Base-by-base conservation (phyloP, 2,888 invertebrate genomes). In the Ditula angustiorana region DNA sequence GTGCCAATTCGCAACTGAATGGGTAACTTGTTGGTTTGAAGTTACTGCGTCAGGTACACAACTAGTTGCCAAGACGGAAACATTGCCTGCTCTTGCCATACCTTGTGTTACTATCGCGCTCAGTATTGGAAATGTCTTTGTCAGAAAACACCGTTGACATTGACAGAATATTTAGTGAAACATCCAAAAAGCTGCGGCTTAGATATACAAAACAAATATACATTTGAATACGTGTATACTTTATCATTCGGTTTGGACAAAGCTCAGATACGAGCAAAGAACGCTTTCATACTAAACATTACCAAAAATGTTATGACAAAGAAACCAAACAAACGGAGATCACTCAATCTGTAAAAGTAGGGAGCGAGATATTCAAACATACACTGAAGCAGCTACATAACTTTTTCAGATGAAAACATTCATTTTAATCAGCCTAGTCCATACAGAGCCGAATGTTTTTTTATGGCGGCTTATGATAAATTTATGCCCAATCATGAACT, bases 401-500 rank as follows among this genome's bases (percentile, higher is more conserved):
- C 59, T 64, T 59, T 10, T 46, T 30, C 46, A 35, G 64, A 59
- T 64, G 64, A 64, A 59, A 64, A 53, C 64, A 64, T 64, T 64
- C 47, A 59, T 59, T 64, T 64, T 64, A 64, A 64, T 64, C 58
- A 64, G 13, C 21, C 11, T 26, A 33, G 47, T 26, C 46, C 52
- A 16, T 28, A 21, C 52, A 35, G 5, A 5, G 58, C 46, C 11
- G 73, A 67, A 57, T n/a, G 62, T 57, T 60, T 64, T 68, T 65
- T 72, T 66, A 71, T 67, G 68, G 67, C 70, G 53, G 64, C 64
- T 64, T 64, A 64, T 59, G 53, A 64, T 53, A 53, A 76, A 80
- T 78, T 78, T 80, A 80, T 81, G 76, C 76, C 70, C 66, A 72
- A 78, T 75, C 76, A 76, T 73, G 74, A 63, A 70, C 73, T 69